Conservation (phyloP, 2,797 vertebrate genomes). For the Sternarchorhynchus goeldii region DNA sequence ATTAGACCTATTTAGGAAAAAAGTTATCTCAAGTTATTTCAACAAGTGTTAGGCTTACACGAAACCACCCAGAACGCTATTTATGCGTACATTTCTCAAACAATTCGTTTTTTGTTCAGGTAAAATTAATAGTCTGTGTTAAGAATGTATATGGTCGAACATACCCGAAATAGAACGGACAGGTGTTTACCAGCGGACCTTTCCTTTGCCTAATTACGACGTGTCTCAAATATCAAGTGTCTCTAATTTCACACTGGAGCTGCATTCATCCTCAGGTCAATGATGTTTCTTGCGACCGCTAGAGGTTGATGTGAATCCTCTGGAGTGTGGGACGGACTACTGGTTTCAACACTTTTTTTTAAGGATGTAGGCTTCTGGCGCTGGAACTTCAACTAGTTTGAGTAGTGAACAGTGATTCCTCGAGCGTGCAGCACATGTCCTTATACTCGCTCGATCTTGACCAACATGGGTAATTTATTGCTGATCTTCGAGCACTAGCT, state of each 20-base stretch:
- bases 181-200: conserved; percentile 54
- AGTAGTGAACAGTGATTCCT: conserved; percentile 22
- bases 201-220: conserved; percentile 75
- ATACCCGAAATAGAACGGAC: conserved; percentile 21
- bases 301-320: conserved; percentile 90
- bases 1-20: no score
- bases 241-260: conserved; percentile 94
- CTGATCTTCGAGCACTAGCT: not conserved
- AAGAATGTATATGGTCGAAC: not conserved
- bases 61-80: no score
- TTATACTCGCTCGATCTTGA: not conserved
- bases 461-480: not conserved
- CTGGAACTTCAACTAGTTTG: conserved; percentile 42
- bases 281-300: conserved; percentile 90
- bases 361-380: conserved; percentile 55
- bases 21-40: no score
- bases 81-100: no score
- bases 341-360: conserved; percentile 60
- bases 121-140: no score
- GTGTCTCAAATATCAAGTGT: conserved; percentile 98
- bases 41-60: no score
- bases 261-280: conserved; percentile 90
- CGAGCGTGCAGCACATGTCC: conserved; percentile 1
- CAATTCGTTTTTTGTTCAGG: no score
- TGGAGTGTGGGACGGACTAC: conserved; percentile 85